Conservation (phyloP, 37 sponge, comb jelly and placozoan genomes). For the Diacarnus erythraeanus region DNA sequence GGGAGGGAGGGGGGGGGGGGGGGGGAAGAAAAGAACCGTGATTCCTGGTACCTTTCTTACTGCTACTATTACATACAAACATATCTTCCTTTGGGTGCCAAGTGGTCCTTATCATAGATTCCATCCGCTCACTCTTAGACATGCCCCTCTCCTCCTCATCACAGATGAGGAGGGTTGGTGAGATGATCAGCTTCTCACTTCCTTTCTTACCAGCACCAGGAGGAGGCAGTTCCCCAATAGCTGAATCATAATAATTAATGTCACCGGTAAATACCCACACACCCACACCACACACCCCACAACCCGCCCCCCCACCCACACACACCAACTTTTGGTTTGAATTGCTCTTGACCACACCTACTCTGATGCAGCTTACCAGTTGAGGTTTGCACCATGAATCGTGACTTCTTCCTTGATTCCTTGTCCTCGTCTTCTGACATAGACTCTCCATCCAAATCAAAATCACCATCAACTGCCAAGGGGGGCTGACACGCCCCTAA, state of each 20-base stretch:
- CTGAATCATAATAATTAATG: not conserved
- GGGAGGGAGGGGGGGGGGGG: too few relatives aligned
- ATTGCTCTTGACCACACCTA: slow-evolving; percentile 11
- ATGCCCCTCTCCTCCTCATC: not conserved
- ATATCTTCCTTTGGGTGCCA: slow-evolving; percentile 36
- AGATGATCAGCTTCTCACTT: not conserved
- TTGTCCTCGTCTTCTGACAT: slow-evolving; percentile 3
- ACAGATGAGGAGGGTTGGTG: not conserved
- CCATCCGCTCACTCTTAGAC: not conserved
- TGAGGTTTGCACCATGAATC: not conserved
- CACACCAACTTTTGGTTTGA: not conserved
- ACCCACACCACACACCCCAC: not conserved
- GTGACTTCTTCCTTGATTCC: slow-evolving; percentile 17
- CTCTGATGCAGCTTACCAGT: slow-evolving; percentile 5
- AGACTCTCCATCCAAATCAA: not conserved
- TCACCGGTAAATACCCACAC: too few relatives aligned
- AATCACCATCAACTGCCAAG: too few relatives aligned
- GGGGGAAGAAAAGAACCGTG: too few relatives aligned
- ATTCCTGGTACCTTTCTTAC: too few relatives aligned
- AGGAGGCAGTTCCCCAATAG: too few relatives aligned
- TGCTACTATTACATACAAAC: slow-evolving; percentile 19
- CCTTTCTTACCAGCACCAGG: too few relatives aligned
- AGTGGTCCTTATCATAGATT: slow-evolving; percentile 1
- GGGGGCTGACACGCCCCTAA: not conserved
- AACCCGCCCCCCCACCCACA: not conserved